Base-by-base conservation (phyloP, 2,797 vertebrate genomes). In the Tinamus major region DNA sequence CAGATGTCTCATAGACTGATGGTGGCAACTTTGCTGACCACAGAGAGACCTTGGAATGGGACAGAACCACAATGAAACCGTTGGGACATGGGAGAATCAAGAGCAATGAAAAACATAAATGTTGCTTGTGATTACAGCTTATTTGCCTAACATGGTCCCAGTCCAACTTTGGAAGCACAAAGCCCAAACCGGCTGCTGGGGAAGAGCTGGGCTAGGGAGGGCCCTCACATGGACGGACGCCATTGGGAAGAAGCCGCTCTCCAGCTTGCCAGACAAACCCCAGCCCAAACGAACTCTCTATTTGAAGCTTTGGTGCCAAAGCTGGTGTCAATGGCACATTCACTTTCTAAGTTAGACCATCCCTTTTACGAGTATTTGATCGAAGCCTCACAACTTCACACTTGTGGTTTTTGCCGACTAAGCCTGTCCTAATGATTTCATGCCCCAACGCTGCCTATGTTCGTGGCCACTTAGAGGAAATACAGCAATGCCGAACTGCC, bases 1-100 rank as follows among this genome's bases (percentile, higher is more conserved):
- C 13, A 53, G 48, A 41, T 5, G 39, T 5, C 63, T 29, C 5
- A 1, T 0, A 10, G 14, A 10, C 1, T 4, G 3, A 44, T 10
- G 53, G 39, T 4, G 5, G 67, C 48, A 72, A 9, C 71, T 46
- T 46, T 16, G 35, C 44, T 82, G 41, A 10, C 24, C 8, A 1
- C 6, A 21, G 49, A 44, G 21, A 33, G 44, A 35, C 61, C 4
- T 0, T 1, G 42, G 53, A 51, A 29, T n/a, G 17, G 20, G 0
- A 62, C 0, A 0, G 21, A 77, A 49, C 33, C 19, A 27, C 41
- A 44, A 3, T 1, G 35, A 78, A 74, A 11, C 29, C 51, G 42
- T 21, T 1, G 26, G n/a, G n/a, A 44, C 3, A 6, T 3, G 3
- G 16, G 16, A 15, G 42, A 69, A 51, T 11, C 63, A 42, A 64